Evolutionary conservation across 2,888 invertebrate genomes (phyloP), one percentile per base, ranked within the genome.

Genomic region (Acleris laterana): DNA sequence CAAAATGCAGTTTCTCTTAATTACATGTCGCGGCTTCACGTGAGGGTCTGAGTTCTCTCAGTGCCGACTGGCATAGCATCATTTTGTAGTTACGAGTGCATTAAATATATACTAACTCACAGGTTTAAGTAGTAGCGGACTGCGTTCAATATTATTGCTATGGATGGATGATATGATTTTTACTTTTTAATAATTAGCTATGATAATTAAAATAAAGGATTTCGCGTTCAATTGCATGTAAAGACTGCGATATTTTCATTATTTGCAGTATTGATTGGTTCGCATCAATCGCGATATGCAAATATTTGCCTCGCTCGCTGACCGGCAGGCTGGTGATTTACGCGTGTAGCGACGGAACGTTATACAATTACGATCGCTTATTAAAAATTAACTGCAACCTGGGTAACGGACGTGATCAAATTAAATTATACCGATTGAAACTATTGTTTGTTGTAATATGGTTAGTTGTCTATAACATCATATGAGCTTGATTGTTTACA

Each of bases 181-280:
- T 6, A 46, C 17, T 16, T 17, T n/a, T n/a, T 46, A 17, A 46
- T 44, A 9, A 51, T 56, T 56, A 56, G 56, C 7, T 19, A 44
- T 17, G 44, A 56, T 60, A 63, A 53, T 71, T 62, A 58, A 67
- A 70, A 63, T 74, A 75, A 74, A 74, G 71, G 69, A 77, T 70
- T 72, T 77, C 74, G 71, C 69, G 73, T 73, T 73, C 77, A 84
- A 85, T 85, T 79, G 72, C 86, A 82, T 89, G 87, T 85, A 87
- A 83, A 83, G 82, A 83, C 85, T 85, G 85, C 81, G 85, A 85
- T 81, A 85, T 86, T 88, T 88, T 86, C 86, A 89, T 88, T 91
- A 91, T 93, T 93, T 93, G 89, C 89, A 83, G 86, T 88, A 91
- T 90, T 91, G 93, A 93, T 93, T 92, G 90, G 86, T 81, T 85